phyloP scores from a whole-genome alignment of 2,888 invertebrate genomes.

The Drosophila conformis region DNA sequence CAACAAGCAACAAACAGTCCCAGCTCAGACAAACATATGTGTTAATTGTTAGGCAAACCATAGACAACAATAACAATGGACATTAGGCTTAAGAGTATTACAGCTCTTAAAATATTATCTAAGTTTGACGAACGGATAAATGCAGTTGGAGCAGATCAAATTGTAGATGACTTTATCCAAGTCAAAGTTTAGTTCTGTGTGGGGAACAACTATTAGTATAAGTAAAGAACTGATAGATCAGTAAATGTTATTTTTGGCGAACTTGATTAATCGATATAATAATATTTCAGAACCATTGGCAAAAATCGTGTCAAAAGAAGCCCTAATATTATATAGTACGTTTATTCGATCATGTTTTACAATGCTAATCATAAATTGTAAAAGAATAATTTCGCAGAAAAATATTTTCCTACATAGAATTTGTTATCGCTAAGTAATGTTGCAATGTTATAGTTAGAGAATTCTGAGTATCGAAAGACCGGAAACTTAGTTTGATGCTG shows the following conservation, averaged over 20 bases:
- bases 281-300: neutral
- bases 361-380: neutral
- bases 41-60: constrained; percentile 57
- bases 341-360: neutral
- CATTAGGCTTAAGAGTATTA: constrained; percentile 21
- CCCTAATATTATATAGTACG: neutral
- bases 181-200: neutral
- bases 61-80: constrained; percentile 3
- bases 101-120: constrained; percentile 4
- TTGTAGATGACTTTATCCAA: neutral
- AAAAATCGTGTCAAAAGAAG: neutral
- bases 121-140: neutral
- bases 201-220: neutral
- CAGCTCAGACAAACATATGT: constrained; percentile 45
- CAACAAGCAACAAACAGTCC: constrained; percentile 8
- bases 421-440: neutral
- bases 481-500: too few relatives aligned
- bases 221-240: neutral
- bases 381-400: neutral
- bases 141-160: neutral
- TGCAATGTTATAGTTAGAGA: neutral
- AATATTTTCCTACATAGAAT: neutral
- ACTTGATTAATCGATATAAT: neutral
- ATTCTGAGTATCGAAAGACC: neutral
- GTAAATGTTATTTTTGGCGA: neutral